Conservation (phyloP, 2,888 invertebrate genomes). For the Stenichneumon culpator region DNA sequence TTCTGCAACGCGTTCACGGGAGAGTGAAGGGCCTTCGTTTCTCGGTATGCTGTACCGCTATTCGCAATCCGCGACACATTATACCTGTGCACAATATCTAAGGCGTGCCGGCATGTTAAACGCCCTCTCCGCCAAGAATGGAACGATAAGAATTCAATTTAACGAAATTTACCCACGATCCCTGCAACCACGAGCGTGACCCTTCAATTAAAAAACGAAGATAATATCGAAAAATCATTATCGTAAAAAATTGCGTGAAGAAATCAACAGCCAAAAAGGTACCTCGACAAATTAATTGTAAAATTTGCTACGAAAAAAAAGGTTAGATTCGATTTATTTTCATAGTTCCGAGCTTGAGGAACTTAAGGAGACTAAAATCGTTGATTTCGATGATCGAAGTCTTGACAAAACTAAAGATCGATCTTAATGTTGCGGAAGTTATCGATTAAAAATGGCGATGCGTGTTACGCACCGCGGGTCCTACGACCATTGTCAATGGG, state of each 20-base stretch:
- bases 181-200: neutral
- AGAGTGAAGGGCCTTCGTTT: constrained; percentile 50
- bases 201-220: neutral
- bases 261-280: neutral
- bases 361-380: neutral
- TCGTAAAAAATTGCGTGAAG: neutral
- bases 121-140: constrained; percentile 46
- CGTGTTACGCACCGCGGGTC: constrained; percentile 16
- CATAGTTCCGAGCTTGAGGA: neutral
- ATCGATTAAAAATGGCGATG: constrained; percentile 52
- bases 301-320: no score
- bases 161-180: neutral
- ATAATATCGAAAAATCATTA: neutral
- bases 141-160: constrained; percentile 35
- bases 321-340: neutral
- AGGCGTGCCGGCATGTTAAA: constrained; percentile 49
- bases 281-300: no score
- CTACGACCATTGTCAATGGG: constrained; percentile 63
- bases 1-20: constrained; percentile 52
- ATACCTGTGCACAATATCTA: constrained; percentile 11
- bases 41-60: constrained; percentile 28
- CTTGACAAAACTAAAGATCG: neutral
- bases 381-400: neutral
- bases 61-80: constrained; percentile 6
- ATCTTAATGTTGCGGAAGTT: constrained; percentile 34